phyloP scores from a whole-genome alignment of 2,888 invertebrate species.

The Megalurothrips usitatus region DNA sequence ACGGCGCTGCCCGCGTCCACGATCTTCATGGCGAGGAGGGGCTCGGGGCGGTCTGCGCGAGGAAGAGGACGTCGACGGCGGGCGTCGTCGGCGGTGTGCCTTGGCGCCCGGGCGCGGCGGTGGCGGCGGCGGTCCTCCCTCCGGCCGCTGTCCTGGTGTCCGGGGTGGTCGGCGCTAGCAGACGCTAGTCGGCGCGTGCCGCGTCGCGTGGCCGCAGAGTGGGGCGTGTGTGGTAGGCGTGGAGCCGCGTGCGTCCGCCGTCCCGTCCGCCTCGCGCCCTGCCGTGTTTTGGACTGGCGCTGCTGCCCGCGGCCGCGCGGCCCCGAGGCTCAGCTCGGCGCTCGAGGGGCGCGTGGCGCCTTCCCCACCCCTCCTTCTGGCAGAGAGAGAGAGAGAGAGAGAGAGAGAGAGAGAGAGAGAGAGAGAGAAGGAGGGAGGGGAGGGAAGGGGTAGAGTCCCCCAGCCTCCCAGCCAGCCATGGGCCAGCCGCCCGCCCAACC shows the following conservation, averaged over 20 bases:
- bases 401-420: background rate
- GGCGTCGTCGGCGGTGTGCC: background rate
- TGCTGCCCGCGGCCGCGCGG: no score
- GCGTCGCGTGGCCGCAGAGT: no score
- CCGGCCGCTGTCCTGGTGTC: background rate
- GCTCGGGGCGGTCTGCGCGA: background rate
- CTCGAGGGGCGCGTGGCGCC: background rate
- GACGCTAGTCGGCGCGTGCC: no score
- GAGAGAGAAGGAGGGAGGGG: background rate
- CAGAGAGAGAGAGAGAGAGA: background rate
- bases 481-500: constrained; percentile 2
- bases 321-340: background rate
- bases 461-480: background rate
- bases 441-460: background rate
- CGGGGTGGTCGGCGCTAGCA: background rate
- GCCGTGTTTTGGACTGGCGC: constrained; percentile 17
- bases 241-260: background rate
- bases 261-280: background rate
- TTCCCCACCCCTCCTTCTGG: background rate
- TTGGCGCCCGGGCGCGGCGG: background rate
- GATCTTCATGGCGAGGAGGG: constrained; percentile 3
- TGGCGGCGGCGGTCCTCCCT: background rate
- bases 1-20: background rate
- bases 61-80: background rate
- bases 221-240: no score